Evolutionary conservation across 2,797 vertebrate genomes (phyloP).

Genomic region (Rhynchonycteris naso): DNA sequence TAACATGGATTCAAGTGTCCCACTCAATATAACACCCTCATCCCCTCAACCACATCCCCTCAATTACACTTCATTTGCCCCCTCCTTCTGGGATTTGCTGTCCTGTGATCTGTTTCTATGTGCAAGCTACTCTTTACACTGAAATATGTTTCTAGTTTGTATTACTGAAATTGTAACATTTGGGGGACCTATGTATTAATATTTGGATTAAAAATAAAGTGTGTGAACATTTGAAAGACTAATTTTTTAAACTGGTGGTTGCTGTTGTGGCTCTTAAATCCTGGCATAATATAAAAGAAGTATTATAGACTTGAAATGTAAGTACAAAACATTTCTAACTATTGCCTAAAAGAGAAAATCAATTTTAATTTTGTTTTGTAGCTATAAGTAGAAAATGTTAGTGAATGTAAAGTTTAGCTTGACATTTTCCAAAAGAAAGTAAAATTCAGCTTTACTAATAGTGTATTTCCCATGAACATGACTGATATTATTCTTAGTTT

Average conservation of each 20-base stretch:
- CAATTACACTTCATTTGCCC: too few species aligned
- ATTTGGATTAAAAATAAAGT: background rate
- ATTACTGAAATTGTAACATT: background rate
- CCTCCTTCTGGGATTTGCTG: too few species aligned
- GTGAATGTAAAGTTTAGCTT: background rate
- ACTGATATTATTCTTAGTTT: background rate
- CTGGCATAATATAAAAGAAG: background rate
- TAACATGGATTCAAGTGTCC: too few species aligned
- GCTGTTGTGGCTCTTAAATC: background rate
- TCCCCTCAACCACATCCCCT: too few species aligned
- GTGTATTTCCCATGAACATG: background rate
- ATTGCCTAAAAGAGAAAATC: background rate
- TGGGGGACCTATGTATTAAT: background rate
- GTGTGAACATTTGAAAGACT: background rate
- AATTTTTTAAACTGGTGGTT: background rate
- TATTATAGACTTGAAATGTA: background rate
- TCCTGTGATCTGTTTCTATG: too few species aligned
- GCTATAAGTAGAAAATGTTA: background rate
- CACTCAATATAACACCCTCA: too few species aligned
- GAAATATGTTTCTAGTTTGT: background rate
- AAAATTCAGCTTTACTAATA: background rate
- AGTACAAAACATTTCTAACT: background rate
- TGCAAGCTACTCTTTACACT: background rate
- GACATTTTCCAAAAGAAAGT: background rate
- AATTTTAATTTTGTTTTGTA: constrained; percentile 38